These are phyloP conservation scores for Muricea muricata DNA, from an alignment of 92 coral and sea anemone species.

Conservation along the genomic window DNA sequence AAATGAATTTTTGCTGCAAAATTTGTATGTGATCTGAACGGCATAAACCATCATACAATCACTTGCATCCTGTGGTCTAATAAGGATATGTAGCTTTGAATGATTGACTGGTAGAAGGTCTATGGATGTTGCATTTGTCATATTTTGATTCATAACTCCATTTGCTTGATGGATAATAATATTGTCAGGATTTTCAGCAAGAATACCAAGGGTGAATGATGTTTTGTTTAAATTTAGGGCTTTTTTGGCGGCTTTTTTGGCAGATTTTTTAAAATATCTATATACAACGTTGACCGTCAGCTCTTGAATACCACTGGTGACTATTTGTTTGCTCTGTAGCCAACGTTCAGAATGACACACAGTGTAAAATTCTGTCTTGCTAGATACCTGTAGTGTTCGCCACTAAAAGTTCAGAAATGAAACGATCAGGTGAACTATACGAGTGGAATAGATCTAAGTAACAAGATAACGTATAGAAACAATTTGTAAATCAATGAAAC, in stretches of 20 bases:
- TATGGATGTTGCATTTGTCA: background rate
- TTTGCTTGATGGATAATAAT: too few species aligned
- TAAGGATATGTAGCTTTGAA: background rate
- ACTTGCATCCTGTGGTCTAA: background rate
- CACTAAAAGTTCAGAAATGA: background rate
- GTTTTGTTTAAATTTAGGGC: background rate
- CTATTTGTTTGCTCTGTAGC: background rate
- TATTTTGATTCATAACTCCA: background rate
- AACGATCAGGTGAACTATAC: background rate
- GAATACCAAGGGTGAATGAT: background rate
- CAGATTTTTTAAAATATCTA: background rate
- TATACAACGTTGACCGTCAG: background rate
- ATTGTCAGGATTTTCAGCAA: too few species aligned
- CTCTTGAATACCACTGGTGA: background rate
- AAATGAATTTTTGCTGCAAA: background rate
- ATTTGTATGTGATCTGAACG: background rate
- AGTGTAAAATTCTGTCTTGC: background rate
- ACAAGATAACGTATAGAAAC: too few species aligned
- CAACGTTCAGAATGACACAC: background rate
- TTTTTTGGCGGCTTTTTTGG: too few species aligned
- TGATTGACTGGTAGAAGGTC: background rate
- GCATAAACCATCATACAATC: constrained; percentile 12
- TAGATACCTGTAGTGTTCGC: too few species aligned
- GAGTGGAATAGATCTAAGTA: too few species aligned
- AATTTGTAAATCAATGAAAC: background rate